Evolutionary conservation across 2,888 invertebrate species (phyloP).

Genomic region (Gortyna flavago): DNA sequence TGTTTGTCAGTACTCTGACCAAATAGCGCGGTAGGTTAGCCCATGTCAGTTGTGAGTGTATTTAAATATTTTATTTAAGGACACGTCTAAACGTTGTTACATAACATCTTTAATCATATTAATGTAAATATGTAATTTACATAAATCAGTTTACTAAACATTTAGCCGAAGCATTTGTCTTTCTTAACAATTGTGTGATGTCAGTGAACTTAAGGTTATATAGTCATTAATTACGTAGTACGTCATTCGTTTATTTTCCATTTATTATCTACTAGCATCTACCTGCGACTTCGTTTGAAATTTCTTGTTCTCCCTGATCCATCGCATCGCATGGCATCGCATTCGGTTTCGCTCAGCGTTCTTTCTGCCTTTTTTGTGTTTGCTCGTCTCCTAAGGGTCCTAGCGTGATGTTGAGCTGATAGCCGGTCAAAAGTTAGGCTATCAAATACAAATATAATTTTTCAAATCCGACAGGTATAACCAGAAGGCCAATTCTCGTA

Average conservation of each 20-base stretch:
- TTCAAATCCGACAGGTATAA: no score
- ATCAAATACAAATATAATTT: no score
- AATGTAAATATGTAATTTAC: slow-evolving; percentile 19
- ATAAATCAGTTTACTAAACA: not conserved
- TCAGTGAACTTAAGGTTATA: slow-evolving; percentile 14
- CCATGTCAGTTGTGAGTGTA: not conserved
- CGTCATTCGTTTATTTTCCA: slow-evolving; percentile 18
- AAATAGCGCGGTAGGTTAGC: not conserved
- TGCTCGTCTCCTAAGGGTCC: no score
- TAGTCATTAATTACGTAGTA: slow-evolving; percentile 20
- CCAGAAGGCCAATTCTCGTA: no score
- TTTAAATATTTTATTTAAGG: not conserved
- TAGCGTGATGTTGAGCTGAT: no score
- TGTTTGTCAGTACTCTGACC: not conserved
- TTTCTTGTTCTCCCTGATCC: no score
- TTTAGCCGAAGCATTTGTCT: slow-evolving; percentile 4
- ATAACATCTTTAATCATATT: not conserved
- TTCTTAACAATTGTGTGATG: slow-evolving; percentile 26
- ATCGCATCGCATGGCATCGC: no score
- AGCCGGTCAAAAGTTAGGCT: no score
- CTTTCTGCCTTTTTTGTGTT: no score
- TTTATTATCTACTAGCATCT: slow-evolving; percentile 3
- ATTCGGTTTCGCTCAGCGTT: no score
- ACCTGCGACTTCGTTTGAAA: no score
- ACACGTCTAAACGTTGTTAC: not conserved